Evolutionary conservation across 2,797 vertebrate genomes (phyloP).

Genomic region (Pseudochirops cupreus): DNA sequence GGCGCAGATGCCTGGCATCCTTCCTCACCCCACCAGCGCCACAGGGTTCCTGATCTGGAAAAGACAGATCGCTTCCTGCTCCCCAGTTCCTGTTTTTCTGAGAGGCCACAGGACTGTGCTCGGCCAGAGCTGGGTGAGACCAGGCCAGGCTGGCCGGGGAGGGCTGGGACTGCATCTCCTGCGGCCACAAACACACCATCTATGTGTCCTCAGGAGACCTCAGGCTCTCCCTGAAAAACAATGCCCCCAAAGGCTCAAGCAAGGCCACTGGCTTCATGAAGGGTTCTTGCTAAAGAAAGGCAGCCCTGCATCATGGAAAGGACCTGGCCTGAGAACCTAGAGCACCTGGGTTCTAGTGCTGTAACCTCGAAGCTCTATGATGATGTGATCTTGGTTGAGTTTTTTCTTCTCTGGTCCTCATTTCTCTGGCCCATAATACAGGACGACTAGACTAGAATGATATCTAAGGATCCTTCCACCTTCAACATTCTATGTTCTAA

Average conservation of each 20-base stretch:
- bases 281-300: background rate
- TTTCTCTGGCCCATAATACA: background rate
- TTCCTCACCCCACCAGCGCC: constrained; percentile 1
- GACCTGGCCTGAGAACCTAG: background rate
- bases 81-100: background rate
- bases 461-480: background rate
- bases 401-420: background rate
- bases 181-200: background rate
- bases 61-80: background rate
- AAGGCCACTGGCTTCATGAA: background rate
- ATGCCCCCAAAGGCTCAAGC: background rate
- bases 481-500: background rate
- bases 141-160: background rate
- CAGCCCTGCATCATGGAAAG: background rate
- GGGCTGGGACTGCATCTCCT: background rate
- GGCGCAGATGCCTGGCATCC: background rate
- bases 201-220: background rate
- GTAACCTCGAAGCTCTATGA: background rate
- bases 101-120: background rate
- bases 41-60: constrained; percentile 6
- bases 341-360: background rate
- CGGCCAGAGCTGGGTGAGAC: background rate
- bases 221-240: background rate
- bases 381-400: background rate
- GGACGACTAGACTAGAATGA: background rate